Conservation (phyloP, 2,113 vertebrate genomes). For the Dicentrarchus labrax region DNA sequence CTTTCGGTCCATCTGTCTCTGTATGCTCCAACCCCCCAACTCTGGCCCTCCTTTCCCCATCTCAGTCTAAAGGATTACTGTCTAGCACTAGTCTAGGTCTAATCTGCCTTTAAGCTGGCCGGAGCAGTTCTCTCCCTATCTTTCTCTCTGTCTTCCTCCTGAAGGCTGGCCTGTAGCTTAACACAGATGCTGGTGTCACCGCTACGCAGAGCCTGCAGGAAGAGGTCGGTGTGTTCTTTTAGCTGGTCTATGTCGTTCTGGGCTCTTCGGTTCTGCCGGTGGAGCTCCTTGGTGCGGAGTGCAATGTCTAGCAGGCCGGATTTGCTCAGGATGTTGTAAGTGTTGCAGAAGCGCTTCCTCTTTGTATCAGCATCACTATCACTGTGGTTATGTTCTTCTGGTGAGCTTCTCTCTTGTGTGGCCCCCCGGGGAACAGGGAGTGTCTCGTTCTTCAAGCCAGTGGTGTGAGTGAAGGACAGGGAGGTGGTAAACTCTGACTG, state of each 20-base stretch:
- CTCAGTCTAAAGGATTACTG: conserved; percentile 45
- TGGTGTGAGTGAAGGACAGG: conserved; percentile 7
- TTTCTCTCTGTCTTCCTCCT: conserved; percentile 63
- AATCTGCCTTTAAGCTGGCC: conserved; percentile 56
- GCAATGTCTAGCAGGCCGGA: conserved; percentile 93
- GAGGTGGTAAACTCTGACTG: conserved; percentile 29
- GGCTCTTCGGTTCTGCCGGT: conserved; percentile 91
- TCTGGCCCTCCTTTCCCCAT: conserved; percentile 10
- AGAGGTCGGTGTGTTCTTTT: conserved; percentile 89
- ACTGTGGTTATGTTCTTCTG: conserved; percentile 11
- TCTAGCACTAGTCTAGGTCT: conserved; percentile 29
- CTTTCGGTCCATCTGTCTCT: conserved; percentile 67
- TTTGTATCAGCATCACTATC: conserved; percentile 77
- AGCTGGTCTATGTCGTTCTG: conserved; percentile 91
- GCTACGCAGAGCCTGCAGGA: conserved; percentile 87
- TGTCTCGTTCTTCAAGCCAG: not conserved
- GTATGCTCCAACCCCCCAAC: conserved; percentile 11
- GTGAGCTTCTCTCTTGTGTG: not conserved
- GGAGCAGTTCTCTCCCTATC: conserved; percentile 46
- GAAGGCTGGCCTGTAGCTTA: conserved; percentile 86
- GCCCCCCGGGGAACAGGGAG: not conserved
- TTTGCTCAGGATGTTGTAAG: conserved; percentile 89
- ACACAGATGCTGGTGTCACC: conserved; percentile 87
- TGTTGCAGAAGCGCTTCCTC: conserved; percentile 92
- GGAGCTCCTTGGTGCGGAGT: conserved; percentile 93